phyloP scores from a whole-genome alignment of 1,140 invertebrate species.

The Megalopta genalis region DNA sequence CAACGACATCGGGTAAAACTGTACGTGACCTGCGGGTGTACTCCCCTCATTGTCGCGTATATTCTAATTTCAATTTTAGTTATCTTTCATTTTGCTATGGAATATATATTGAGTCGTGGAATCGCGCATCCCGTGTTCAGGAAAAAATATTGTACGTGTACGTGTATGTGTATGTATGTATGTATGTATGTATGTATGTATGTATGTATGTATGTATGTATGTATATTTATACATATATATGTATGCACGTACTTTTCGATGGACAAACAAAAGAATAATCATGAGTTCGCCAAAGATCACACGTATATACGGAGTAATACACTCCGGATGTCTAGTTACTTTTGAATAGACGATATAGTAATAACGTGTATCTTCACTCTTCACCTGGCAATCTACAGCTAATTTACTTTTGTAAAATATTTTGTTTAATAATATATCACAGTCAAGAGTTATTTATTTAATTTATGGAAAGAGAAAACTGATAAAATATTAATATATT shows the following conservation, averaged over 20 bases:
- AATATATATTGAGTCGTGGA: no score
- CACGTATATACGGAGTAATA: slow-evolving; percentile 16
- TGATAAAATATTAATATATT: slow-evolving; percentile 74
- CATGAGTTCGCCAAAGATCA: slow-evolving; percentile 57
- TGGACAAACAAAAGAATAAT: slow-evolving; percentile 40
- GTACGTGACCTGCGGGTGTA: no score
- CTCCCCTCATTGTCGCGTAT: no score
- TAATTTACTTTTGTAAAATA: slow-evolving; percentile 77
- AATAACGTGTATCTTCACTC: slow-evolving; percentile 59
- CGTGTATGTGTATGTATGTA: background rate
- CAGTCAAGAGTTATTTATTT: slow-evolving; percentile 77
- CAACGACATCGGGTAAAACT: no score
- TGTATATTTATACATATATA: background rate
- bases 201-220: background rate
- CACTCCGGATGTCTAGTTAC: slow-evolving; percentile 66
- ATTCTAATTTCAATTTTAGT: no score
- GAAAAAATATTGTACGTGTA: no score
- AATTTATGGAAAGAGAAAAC: slow-evolving; percentile 75
- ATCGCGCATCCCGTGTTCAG: no score
- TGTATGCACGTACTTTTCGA: slow-evolving; percentile 5
- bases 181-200: background rate
- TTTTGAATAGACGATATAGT: slow-evolving; percentile 62
- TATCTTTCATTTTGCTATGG: no score
- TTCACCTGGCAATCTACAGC: slow-evolving; percentile 62
- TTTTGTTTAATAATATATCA: slow-evolving; percentile 70